Evolutionary conservation across 2,113 vertebrate genomes (phyloP), one percentile per base, ranked within the genome.

Genomic region (Charadrius vociferus): DNA sequence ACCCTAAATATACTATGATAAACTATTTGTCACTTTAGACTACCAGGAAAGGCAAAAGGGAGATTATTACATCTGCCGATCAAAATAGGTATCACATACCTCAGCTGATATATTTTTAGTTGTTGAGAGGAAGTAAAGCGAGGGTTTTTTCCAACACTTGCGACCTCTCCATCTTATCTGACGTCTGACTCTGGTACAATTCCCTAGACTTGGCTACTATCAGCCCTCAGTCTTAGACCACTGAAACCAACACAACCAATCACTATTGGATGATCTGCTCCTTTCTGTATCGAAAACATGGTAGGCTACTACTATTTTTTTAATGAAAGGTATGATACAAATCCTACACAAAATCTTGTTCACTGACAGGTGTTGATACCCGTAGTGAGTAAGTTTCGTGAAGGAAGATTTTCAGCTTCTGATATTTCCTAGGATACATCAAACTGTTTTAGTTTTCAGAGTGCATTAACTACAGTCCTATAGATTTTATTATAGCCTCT

Each of bases 51-150:
- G 12, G 16, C 1, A 39, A 81, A 72, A 65, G 12, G 41, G 20
- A 47, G 8, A 50, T 34, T 39, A 59, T 59, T 68, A 32, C 0
- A 0, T 10, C 27, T 81, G 37, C 19, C n/a, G 88, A 17, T 29
- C 23, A 85, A 89, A 72, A 80, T 3, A 50, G 6, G 34, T n/a
- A 39, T 14, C 23, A 36, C 56, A 86, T 29, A 63, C 7, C 9
- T 45, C 3, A 0, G 26, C 37, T 43, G 24, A 39, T 27, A 49
- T 0, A 12, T 1, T 22, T 89, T 43, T 63, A 9, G 12, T 74
- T 37, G 16, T 24, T 36, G 23, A 34, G 8, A 2, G 5, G 2
- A 52, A 84, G 24, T 13, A 80, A 49, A 81, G 36, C 59, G 24
- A 78, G 12, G 18, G 22, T 3, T 36, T 71, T 74, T 71, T 58